These are phyloP conservation scores for Eilema sororculum DNA, from an alignment of 2,888 invertebrate species.

Conservation along the genomic window DNA sequence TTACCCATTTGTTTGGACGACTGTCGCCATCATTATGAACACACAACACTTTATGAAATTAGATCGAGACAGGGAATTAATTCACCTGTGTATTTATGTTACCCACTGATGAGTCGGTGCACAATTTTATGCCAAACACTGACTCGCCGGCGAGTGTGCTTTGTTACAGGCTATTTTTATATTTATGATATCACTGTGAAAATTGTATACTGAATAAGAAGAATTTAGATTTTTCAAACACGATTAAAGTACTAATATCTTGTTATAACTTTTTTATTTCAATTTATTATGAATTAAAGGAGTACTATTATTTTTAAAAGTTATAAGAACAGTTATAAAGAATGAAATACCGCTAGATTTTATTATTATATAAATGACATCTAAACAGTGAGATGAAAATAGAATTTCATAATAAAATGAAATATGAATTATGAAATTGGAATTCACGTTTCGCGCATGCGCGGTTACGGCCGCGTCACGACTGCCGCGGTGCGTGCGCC, in stretches of 20 bases:
- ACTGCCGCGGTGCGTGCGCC: conserved; percentile 63
- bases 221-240: not conserved
- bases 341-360: not conserved
- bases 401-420: conserved; percentile 9
- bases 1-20: conserved; percentile 74
- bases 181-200: conserved; percentile 43
- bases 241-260: not conserved
- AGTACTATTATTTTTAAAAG: not conserved
- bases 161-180: conserved; percentile 50
- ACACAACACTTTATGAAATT: conserved; percentile 52
- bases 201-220: conserved; percentile 13
- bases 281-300: not conserved
- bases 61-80: conserved; percentile 33
- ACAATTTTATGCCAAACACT: conserved; percentile 65
- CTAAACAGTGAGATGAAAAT: conserved; percentile 9
- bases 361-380: not conserved
- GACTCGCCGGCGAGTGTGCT: conserved; percentile 54
- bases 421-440: conserved; percentile 41
- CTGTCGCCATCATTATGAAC: conserved; percentile 64
- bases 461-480: conserved; percentile 64
- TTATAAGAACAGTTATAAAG: not conserved
- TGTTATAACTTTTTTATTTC: not conserved
- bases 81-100: conserved; percentile 55
- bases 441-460: conserved; percentile 50
- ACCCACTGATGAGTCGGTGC: conserved; percentile 58